Base-by-base conservation (phyloP, 2,888 invertebrate species). In the Ectobius pallidus region DNA sequence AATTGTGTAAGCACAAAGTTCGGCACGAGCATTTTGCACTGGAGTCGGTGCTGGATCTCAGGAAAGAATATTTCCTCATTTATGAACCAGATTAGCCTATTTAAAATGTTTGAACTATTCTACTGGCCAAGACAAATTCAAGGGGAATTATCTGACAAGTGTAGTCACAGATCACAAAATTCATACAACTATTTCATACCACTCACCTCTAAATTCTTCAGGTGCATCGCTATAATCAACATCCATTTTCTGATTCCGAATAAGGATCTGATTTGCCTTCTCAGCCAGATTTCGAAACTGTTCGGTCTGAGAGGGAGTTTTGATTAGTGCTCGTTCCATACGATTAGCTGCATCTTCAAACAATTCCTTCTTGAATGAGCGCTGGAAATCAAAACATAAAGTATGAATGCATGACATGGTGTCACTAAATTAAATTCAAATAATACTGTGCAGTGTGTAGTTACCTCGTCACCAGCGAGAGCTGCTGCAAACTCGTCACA, bases 181-280 rank as follows among this genome's bases (percentile, higher is more conserved):
- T n/a, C n/a, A n/a, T n/a, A n/a, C n/a, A n/a, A n/a, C n/a, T n/a
- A n/a, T n/a, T n/a, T n/a, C n/a, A n/a, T n/a, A n/a, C n/a, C n/a
- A n/a, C 20, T 74, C 76, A 87, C 87, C 87, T 83, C 92, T 91
- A 83, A 97, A 98, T 84, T 97, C 97, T 78, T 97, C 97, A 0
- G 98, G 97, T 44, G 97, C 96, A 83, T 97, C 97, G 25, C 95
- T 95, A 81, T 92, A 94, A 84, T 97, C 97, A 78, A 96, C 93
- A 80, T 96, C 97, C 76, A 91, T 90, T 79, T 94, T 91, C 82
- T 93, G 91, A 83, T 97, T 97, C 76, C 84, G 83, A 49, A 84
- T 79, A 1, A 89, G 88, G 76, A 95, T 92, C 79, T 92, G 89
- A 79, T 91, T 90, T 20, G 96, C 95, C 80, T 90, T 90, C 73